These are phyloP conservation scores for Manis pentadactyla DNA, from an alignment of 2,797 vertebrate species.

Conservation along the genomic window DNA sequence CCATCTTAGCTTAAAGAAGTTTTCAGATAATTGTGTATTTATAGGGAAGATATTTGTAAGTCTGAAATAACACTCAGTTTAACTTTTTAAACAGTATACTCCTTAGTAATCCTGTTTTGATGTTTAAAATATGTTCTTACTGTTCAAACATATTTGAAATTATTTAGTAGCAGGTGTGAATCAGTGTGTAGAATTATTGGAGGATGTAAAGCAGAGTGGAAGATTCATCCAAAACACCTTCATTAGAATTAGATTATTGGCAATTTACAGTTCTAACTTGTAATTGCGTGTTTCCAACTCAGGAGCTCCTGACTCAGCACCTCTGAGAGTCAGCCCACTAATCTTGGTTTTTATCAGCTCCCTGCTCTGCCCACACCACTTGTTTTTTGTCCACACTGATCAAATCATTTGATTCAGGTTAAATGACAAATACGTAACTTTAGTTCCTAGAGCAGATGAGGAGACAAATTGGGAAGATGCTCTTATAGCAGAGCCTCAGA, in stretches of 20 bases:
- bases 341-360: background rate
- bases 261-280: background rate
- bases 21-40: background rate
- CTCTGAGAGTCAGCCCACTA: background rate
- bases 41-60: constrained; percentile 46
- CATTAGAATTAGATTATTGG: background rate
- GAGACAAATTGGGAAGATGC: background rate
- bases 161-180: background rate
- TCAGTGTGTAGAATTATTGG: background rate
- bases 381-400: background rate
- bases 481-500: background rate
- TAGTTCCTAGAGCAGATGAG: background rate
- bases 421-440: background rate
- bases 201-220: background rate
- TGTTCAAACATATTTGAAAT: background rate
- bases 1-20: background rate
- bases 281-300: background rate
- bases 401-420: background rate
- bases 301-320: background rate
- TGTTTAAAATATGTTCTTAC: background rate
- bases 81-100: constrained; percentile 7
- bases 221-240: background rate
- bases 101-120: background rate
- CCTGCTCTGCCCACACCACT: too few species aligned
- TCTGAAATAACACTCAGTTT: constrained; percentile 36